These are phyloP conservation scores for Neodiprion fabricii DNA, from an alignment of 1,140 invertebrate genomes.

Conservation along the genomic window DNA sequence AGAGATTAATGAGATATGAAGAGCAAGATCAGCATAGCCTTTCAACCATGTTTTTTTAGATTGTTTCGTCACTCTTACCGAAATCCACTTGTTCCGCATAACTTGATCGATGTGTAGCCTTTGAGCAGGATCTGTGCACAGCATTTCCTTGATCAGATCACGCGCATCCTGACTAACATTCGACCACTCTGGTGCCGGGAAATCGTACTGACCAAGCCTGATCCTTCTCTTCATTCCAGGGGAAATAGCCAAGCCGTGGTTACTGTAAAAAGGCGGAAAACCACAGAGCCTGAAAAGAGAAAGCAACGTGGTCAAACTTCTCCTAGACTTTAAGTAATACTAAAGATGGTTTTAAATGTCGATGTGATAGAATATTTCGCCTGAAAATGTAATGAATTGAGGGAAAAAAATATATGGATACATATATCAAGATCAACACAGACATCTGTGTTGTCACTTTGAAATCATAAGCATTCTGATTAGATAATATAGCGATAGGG, in stretches of 20 bases:
- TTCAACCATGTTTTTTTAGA: background rate
- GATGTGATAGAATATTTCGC: too few relatives aligned
- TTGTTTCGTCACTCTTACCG: conserved; percentile 66
- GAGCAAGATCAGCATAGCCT: background rate
- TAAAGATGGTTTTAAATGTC: too few relatives aligned
- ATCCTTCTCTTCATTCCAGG: conserved; percentile 99
- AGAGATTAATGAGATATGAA: background rate
- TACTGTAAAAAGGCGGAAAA: conserved; percentile 98
- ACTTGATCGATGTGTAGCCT: conserved; percentile 91
- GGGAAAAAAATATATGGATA: too few relatives aligned
- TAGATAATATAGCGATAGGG: too few relatives aligned
- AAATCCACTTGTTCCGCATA: conserved; percentile 89
- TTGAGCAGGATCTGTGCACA: conserved; percentile 91
- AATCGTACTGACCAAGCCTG: conserved; percentile 94
- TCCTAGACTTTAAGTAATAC: too few relatives aligned
- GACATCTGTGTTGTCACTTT: too few relatives aligned
- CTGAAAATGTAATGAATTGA: too few relatives aligned
- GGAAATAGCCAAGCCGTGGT: conserved; percentile 95
- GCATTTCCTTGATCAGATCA: conserved; percentile 91
- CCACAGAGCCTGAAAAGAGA: conserved; percentile 81
- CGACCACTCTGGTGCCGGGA: conserved; percentile 95
- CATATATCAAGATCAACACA: too few relatives aligned
- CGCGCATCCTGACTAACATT: conserved; percentile 94
- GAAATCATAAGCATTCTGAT: too few relatives aligned
- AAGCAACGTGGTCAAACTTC: conserved; percentile 29